Conservation (phyloP, 92 coral and sea anemone genomes). For the Zoanthus gigantus region DNA sequence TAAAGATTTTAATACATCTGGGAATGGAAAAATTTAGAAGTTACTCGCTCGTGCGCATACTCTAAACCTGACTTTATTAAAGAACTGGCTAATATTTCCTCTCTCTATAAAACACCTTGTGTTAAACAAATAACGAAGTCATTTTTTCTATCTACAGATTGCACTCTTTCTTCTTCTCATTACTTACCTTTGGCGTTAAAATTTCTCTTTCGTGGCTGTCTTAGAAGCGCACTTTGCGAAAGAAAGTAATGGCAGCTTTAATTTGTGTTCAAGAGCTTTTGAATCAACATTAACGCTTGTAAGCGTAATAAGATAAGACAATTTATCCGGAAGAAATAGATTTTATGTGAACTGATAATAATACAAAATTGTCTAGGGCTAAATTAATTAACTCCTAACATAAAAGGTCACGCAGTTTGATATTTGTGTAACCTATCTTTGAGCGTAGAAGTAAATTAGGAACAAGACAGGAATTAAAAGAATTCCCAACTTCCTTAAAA, state of each 20-base stretch:
- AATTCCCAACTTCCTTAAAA: slow-evolving; percentile 36
- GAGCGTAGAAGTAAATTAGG: not conserved
- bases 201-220: not conserved
- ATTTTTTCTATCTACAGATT: not conserved
- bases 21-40: not conserved
- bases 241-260: not conserved
- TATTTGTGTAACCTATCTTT: slow-evolving; percentile 14
- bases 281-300: not conserved
- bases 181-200: not conserved
- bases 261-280: not conserved
- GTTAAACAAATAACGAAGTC: not conserved
- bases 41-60: not conserved
- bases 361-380: slow-evolving; percentile 1
- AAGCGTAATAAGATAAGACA: slow-evolving; percentile 38
- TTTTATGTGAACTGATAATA: slow-evolving; percentile 11
- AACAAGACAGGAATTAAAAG: slow-evolving; percentile 41
- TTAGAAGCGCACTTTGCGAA: not conserved
- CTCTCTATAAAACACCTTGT: not conserved
- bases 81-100: not conserved
- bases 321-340: slow-evolving; percentile 35
- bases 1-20: not conserved
- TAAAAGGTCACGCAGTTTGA: slow-evolving; percentile 23
- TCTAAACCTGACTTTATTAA: not conserved
- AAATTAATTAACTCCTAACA: slow-evolving; percentile 29
- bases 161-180: not conserved